These are phyloP conservation scores for Linepithema humile DNA, from an alignment of 1,140 invertebrate genomes.

Conservation along the genomic window DNA sequence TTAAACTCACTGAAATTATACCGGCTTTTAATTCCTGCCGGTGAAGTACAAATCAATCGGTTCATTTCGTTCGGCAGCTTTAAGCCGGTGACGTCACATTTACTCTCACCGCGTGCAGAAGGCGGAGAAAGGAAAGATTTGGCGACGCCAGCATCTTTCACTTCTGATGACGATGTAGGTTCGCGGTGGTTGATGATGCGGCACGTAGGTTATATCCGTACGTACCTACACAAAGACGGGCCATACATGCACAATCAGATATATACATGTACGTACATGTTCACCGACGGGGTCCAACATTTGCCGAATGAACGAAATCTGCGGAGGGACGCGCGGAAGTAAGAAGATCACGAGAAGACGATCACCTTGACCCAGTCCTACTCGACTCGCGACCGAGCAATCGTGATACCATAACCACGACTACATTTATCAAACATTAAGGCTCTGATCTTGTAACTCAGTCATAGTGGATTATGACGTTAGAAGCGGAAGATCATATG, in stretches of 20 bases:
- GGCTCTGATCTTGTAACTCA: too few species aligned
- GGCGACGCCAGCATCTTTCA: constrained; percentile 80
- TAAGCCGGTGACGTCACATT: constrained; percentile 77
- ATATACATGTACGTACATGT: background rate
- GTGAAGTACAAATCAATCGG: constrained; percentile 60
- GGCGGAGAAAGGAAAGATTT: constrained; percentile 77
- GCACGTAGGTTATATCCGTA: constrained; percentile 72
- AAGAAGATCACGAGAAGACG: constrained; percentile 65
- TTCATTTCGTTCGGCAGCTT: constrained; percentile 73
- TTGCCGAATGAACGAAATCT: constrained; percentile 73
- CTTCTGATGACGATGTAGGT: constrained; percentile 78
- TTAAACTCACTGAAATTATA: background rate
- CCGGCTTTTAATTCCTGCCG: background rate
- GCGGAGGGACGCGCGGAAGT: constrained; percentile 53
- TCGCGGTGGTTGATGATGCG: constrained; percentile 76
- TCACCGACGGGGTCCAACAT: constrained; percentile 47
- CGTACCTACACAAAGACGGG: constrained; percentile 27
- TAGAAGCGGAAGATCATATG: too few species aligned
- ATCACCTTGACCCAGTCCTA: constrained; percentile 75
- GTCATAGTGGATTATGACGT: too few species aligned
- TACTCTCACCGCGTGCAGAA: constrained; percentile 74
- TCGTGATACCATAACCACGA: background rate
- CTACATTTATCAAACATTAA: background rate
- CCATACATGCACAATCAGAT: background rate
- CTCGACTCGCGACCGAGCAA: background rate